Percentiles rank a stretch among this genome's conserved stretches.
Evolutionary conservation across 2,113 vertebrate species (phyloP).

Genomic region (Myiagra hebetior): DNA sequence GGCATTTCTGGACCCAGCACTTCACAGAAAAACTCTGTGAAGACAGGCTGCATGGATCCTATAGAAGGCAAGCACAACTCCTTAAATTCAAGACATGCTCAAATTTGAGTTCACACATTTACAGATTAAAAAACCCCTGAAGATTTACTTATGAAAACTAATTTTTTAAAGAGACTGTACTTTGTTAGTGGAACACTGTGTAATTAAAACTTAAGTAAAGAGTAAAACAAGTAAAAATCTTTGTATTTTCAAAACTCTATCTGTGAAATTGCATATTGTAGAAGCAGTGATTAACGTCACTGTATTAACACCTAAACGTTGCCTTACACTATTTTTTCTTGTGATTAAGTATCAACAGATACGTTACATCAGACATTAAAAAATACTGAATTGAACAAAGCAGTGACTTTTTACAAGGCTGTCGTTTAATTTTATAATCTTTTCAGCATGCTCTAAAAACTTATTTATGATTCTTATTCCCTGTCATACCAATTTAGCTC

Average conservation of each 20-base stretch:
- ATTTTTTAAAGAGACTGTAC: not conserved
- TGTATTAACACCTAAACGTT: not conserved
- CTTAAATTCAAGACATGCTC: not conserved
- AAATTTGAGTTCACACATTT: not conserved
- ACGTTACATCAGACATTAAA: not conserved
- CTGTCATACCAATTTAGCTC: not conserved
- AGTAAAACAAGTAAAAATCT: not conserved
- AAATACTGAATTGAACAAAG: not conserved
- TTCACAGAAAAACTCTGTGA: not conserved
- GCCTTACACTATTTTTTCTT: not conserved
- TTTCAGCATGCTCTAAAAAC: not conserved
- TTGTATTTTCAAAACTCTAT: not conserved
- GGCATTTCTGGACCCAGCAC: not conserved
- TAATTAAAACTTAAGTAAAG: not conserved
- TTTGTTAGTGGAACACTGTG: not conserved
- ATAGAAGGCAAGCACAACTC: not conserved
- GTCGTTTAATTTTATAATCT: not conserved
- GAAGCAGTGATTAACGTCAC: not conserved
- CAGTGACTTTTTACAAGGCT: not conserved
- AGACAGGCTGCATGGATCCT: not conserved
- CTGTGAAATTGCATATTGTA: not conserved
- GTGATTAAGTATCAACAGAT: not conserved
- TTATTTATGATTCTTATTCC: not conserved
- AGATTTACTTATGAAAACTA: not conserved
- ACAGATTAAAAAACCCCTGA: rapidly evolving